Base-by-base conservation (phyloP, 2,888 invertebrate genomes). In the Ephialtes manifestator region DNA sequence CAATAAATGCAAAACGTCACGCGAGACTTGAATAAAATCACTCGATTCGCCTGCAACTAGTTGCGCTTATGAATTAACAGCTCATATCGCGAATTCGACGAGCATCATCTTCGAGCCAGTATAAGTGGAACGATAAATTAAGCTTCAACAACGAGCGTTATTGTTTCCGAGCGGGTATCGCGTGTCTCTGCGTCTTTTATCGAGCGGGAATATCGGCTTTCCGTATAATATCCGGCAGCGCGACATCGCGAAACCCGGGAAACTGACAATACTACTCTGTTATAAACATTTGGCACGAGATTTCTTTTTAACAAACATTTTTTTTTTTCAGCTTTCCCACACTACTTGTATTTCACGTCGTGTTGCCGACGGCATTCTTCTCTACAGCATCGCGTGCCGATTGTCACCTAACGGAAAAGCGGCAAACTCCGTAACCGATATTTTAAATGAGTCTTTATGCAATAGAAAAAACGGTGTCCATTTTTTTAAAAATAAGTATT, bases 171-270 rank as follows among this genome's bases (percentile, higher is more conserved):
- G 65, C 35, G 72, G 60, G 67, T 83, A 84, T 88, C 88, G 86
- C 87, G 82, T 86, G 86, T 86, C 87, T 53, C 71, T 2, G 53
- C 28, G 65, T 76, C 65, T 58, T 67, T 80, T 84, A 86, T 87
- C 87, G 74, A 86, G 84, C 74, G 85, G 71, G 77, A 88, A 87
- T 90, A 89, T 90, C 90, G 85, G 70, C 85, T 89, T 89, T 88
- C 86, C 84, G 84, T 75, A 74, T 81, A 87, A 85, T 87, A 87
- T 86, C 82, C 81, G 84, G 70, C 79, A 51, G 24, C 31, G 60
- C 76, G 43, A 48, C 83, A 67, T 60, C 74, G 81, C 39, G 76
- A 85, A 85, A 86, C 81, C 76, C 68, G 81, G 53, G 53, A 83
- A 85, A 87, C 83, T 70, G 76, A 81, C 82, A 75, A 80, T 70